Base-by-base conservation (phyloP, 2,113 vertebrate species). In the Ictalurus punctatus region DNA sequence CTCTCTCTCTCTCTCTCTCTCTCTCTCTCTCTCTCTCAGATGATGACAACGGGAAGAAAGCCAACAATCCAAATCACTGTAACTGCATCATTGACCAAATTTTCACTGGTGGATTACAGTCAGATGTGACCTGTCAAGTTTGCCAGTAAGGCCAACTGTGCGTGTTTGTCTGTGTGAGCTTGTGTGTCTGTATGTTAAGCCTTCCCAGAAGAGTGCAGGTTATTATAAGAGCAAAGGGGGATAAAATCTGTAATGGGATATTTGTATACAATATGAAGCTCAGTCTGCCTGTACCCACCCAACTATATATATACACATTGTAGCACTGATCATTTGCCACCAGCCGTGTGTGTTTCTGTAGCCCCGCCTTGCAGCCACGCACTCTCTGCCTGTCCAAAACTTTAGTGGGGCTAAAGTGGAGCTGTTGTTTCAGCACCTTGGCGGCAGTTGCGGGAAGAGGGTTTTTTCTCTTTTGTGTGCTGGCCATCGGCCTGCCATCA, bases 51-150 rank as follows among this genome's bases (percentile, higher is more conserved):
- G 97, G 97, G 88, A 98, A 98, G 93, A 98, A 97, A 94, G 97
- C 97, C 94, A 97, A 96, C 95, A 97, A 98, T 93, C 97, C 97
- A 84, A 98, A 98, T 94, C 97, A 98, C 95, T 98, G 97, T 96
- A 97, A 96, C 95, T 98, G 97, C 94, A 98, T 98, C 95, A 98
- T 98, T 91, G 97, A 98, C 96, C 97, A 98, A 96, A 98, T 98
- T 94, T 98, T 98, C 94, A 98, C 97, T 0, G 97, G 97, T 0
- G 97, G 97, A 87, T 96, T 98, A 92, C 97, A 98, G 95, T 98
- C 97, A 17, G 97, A 97, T 30, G 97, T 98, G 92, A 98, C 97
- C 88, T 98, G 97, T 95, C 97, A 98, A 94, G 97, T 97, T 93
- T 98, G 97, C 96, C 97, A 98, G 97, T 98, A 95, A 97, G 97